Conservation (phyloP, 2,113 vertebrate species). For the Acrocephalus kingi region DNA sequence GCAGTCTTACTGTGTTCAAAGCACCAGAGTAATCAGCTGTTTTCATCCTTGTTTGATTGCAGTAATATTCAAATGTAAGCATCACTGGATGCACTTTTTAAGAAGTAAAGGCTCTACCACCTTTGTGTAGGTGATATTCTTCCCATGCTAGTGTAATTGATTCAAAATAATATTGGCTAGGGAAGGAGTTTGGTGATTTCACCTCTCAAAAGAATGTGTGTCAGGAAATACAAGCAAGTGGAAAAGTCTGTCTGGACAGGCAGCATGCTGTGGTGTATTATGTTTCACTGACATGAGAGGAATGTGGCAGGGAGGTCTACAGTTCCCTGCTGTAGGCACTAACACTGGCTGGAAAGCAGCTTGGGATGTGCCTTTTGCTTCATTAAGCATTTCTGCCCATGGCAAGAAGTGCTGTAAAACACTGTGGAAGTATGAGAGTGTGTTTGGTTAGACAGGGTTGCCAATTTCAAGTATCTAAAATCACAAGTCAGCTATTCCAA, state of each 20-base stretch:
- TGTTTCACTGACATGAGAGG: slow-evolving; percentile 25
- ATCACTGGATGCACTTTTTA: not conserved
- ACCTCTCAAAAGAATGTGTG: not conserved
- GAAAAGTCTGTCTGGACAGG: slow-evolving; percentile 34
- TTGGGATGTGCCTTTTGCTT: slow-evolving; percentile 34
- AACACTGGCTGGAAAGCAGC: not conserved
- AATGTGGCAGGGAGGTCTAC: slow-evolving; percentile 25
- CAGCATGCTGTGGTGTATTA: slow-evolving; percentile 1
- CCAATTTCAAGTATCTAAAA: not conserved
- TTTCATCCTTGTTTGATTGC: not conserved
- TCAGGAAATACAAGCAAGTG: slow-evolving; percentile 13
- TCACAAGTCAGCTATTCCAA: not conserved
- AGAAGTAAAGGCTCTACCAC: not conserved
- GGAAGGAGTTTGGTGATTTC: not conserved
- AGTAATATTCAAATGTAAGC: not conserved
- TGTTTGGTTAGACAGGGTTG: not conserved
- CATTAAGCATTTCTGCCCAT: not conserved
- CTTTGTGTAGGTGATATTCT: not conserved
- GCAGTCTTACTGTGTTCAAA: not conserved
- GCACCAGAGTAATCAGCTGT: not conserved
- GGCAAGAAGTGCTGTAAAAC: not conserved
- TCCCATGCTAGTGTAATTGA: not conserved
- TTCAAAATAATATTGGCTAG: not conserved
- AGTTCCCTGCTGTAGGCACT: slow-evolving; percentile 23
- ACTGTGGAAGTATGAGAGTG: not conserved